Evolutionary conservation across 2,888 invertebrate species (phyloP).

Genomic region (Rotaria socialis): DNA sequence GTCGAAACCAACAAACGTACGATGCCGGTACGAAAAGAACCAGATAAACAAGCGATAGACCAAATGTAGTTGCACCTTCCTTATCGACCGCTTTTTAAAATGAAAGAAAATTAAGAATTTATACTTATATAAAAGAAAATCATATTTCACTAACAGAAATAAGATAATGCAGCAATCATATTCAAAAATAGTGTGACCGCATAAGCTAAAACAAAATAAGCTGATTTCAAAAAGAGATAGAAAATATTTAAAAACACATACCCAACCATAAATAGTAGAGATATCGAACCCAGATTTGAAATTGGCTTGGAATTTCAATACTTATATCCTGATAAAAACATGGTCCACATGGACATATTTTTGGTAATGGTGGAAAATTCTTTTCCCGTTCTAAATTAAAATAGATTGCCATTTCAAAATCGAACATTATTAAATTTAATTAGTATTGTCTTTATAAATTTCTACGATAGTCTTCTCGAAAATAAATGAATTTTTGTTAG

Average conservation of each 20-base stretch:
- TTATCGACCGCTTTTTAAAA: neutral
- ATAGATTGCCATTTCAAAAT: too few species aligned
- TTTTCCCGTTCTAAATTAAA: conserved; percentile 71
- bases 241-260: conserved; percentile 65
- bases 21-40: conserved; percentile 89
- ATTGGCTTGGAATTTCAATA: conserved; percentile 93
- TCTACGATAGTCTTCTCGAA: too few species aligned
- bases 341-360: conserved; percentile 76
- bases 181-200: conserved; percentile 42
- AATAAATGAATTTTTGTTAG: too few species aligned
- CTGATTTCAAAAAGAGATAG: neutral
- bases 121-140: neutral
- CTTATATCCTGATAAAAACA: conserved; percentile 99
- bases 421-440: too few species aligned
- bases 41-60: conserved; percentile 80
- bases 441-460: too few species aligned
- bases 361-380: conserved; percentile 96
- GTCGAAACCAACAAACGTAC: conserved; percentile 97
- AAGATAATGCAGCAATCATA: conserved; percentile 48
- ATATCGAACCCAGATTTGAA: conserved; percentile 88
- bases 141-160: conserved; percentile 65
- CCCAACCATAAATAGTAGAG: conserved; percentile 94
- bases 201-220: conserved; percentile 27
- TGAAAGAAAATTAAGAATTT: neutral
- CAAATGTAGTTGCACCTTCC: conserved; percentile 67